Percentiles rank a stretch among this genome's conserved stretches.
Evolutionary conservation across 1,140 invertebrate genomes (phyloP).

Genomic region (Mycetomoellerius zeteki): DNA sequence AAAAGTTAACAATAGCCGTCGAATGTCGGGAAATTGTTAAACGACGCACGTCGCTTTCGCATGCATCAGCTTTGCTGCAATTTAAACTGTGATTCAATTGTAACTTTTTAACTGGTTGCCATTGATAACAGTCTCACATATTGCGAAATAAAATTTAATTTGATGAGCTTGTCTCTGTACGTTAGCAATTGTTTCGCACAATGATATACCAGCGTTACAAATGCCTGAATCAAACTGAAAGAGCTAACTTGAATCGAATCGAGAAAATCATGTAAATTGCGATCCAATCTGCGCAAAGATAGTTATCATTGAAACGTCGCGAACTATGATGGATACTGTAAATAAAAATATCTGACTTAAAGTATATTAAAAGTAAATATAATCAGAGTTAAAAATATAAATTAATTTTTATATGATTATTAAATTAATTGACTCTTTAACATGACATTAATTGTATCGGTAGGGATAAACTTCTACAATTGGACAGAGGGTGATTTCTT

Average conservation of each 20-base stretch:
- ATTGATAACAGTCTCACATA: conserved; percentile 38
- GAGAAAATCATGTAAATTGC: conserved; percentile 16
- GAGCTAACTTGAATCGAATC: conserved; percentile 16
- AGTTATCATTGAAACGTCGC: not conserved
- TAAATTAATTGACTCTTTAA: not conserved
- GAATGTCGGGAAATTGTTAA: conserved; percentile 59
- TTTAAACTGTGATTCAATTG: conserved; percentile 51
- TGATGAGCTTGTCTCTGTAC: conserved; percentile 37
- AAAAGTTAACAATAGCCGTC: conserved; percentile 54
- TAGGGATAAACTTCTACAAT: no score
- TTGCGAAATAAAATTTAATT: conserved; percentile 52
- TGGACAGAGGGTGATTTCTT: no score
- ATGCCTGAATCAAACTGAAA: conserved; percentile 18
- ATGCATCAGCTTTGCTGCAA: conserved; percentile 22
- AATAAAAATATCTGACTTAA: conserved; percentile 6
- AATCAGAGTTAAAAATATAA: not conserved
- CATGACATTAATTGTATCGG: not conserved
- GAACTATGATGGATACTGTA: not conserved
- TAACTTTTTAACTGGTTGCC: conserved; percentile 43
- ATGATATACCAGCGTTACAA: conserved; percentile 17
- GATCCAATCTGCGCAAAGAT: not conserved
- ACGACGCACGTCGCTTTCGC: conserved; percentile 51
- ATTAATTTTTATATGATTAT: not conserved
- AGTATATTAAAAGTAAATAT: not conserved
- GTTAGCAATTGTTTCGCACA: conserved; percentile 39